Percentiles rank a stretch among this genome's conserved stretches.
phyloP scores from a whole-genome alignment of 2,113 vertebrate species.

The Mandrillus leucophaeus region DNA sequence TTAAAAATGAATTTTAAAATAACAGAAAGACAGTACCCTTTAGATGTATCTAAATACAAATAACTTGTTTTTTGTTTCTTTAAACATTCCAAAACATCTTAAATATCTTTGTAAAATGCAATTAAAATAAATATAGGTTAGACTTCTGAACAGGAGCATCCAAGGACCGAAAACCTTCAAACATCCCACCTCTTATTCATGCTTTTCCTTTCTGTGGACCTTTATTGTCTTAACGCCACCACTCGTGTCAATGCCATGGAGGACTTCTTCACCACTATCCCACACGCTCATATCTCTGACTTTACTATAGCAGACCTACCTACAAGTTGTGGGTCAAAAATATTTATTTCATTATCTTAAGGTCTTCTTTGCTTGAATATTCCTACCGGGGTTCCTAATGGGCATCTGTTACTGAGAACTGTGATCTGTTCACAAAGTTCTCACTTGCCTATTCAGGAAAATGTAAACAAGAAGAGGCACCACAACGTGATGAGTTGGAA shows the following conservation, averaged over 20 bases:
- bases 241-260: background rate
- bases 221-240: background rate
- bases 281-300: background rate
- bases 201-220: background rate
- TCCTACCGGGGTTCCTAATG: background rate
- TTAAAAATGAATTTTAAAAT: constrained; percentile 5
- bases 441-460: background rate
- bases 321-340: background rate
- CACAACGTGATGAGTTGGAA: background rate
- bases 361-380: background rate
- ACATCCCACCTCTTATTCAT: background rate
- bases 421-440: background rate
- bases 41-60: background rate
- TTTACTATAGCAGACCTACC: background rate
- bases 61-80: background rate
- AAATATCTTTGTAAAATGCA: background rate
- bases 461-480: background rate
- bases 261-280: background rate
- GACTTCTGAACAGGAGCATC: background rate
- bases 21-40: background rate
- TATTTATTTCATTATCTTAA: constrained; percentile 9
- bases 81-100: background rate
- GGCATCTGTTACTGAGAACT: background rate
- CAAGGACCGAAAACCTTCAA: background rate
- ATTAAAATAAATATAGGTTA: background rate